Base-by-base conservation (phyloP, 2,888 invertebrate species). In the Aelia acuminata region DNA sequence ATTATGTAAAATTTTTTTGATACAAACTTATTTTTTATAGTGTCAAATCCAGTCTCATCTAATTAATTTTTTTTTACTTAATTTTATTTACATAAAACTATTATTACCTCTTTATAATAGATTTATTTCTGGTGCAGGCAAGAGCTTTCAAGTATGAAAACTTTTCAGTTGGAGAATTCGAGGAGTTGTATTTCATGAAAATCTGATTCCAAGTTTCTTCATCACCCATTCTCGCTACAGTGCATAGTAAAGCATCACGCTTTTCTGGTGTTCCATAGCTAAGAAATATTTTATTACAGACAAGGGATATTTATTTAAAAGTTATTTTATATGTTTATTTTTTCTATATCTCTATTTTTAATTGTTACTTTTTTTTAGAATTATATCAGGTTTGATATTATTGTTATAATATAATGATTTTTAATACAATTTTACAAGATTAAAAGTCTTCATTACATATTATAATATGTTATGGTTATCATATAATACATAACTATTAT, bases 211-310 rank as follows among this genome's bases (percentile, higher is more conserved):
- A 88, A n/a, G 35, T 63, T 22, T 10, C 3, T 35, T 53, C 31
- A 22, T 84, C 84, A 11, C 88, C 63, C 31, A 35, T 39, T 50
- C 20, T 43, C 0, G 57, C 43, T 15, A 48, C 50, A 11, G 88
- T 84, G 31, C 88, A 88, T 11, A 88, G 8, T 35, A 88, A 63
- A 18, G 84, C 88, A 88, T 43, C 39, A 2, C 84, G 70, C 31
- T 63, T 47, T 88, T 88, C 88, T n/a, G 88, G 84, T 49, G 31
- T 47, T 31, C 31, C 47, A 50, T 88, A 39, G 22, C 84, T 88
- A 43, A 31, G 49, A 84, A 84, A 31, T 50, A 20, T 18, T 20
- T 49, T 49, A 4, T 87, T 43, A 47, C 22, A 70, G 13, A 43
- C 22, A 39, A 70, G 13, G 5, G 22, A 35, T 26, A 39, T 35